Conservation (phyloP, 30 jellyfish, hydroid and myxozoan species). For the Turritopsis dohrnii region DNA sequence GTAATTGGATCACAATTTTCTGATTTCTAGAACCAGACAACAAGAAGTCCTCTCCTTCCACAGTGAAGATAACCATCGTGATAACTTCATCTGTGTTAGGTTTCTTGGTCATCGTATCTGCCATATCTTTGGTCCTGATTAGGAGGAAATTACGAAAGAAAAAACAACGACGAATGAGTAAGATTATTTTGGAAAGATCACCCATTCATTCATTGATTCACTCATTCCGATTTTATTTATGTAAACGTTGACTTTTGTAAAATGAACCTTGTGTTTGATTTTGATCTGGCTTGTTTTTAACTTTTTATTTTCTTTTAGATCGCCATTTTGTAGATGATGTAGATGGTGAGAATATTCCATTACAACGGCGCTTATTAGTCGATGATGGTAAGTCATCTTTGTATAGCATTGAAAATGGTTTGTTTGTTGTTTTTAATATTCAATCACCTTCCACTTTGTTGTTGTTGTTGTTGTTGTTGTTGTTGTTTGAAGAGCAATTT, state of each 20-base stretch:
- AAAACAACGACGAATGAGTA: background rate
- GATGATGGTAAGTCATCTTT: background rate
- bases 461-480: too few species aligned
- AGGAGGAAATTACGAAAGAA: background rate
- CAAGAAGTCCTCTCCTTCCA: background rate
- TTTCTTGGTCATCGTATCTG: background rate
- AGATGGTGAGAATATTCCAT: background rate
- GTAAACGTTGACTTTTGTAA: too few species aligned
- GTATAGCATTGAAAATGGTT: too few species aligned
- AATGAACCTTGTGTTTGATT: background rate
- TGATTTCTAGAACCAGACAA: background rate
- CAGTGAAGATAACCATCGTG: background rate
- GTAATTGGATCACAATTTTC: background rate
- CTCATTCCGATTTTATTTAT: background rate
- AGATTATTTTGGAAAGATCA: background rate
- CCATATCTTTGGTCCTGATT: background rate
- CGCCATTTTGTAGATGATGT: background rate
- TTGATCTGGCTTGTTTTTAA: background rate
- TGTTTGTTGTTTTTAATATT: too few species aligned
- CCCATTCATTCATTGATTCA: background rate
- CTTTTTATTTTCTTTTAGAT: background rate
- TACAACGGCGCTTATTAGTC: background rate
- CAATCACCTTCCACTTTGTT: too few species aligned
- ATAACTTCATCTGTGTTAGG: too few species aligned
- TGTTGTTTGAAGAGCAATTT: too few species aligned